These are phyloP conservation scores for Zygogramma bicolorata DNA, from an alignment of 2,888 invertebrate species.

Conservation along the genomic window DNA sequence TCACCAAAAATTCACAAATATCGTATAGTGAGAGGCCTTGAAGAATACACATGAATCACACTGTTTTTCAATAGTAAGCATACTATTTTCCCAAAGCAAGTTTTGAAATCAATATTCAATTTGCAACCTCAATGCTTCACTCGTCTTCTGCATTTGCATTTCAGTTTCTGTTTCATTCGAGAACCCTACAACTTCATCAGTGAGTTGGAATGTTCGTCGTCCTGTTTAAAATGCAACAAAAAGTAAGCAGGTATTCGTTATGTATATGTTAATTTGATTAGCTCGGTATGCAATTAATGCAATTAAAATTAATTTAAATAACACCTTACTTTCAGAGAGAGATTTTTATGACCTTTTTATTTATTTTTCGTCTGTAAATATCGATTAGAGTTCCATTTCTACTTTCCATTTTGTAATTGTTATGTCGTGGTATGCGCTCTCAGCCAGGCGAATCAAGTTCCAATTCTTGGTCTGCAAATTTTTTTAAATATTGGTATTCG, in stretches of 20 bases:
- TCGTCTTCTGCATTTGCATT: background rate
- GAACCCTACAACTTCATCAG: constrained; percentile 19
- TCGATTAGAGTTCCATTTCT: background rate
- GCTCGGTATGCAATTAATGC: constrained; percentile 50
- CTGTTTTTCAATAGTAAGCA: too few species aligned
- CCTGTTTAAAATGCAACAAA: constrained; percentile 15
- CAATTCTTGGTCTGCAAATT: too few species aligned
- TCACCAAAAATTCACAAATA: too few species aligned
- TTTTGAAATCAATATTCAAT: background rate
- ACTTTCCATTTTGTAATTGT: background rate
- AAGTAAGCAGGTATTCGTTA: constrained; percentile 5
- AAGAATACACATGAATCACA: too few species aligned
- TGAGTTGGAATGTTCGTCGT: constrained; percentile 3
- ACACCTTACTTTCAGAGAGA: constrained; percentile 17
- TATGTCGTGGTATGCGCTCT: background rate
- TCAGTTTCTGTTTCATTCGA: background rate
- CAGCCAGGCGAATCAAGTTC: background rate
- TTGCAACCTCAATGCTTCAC: background rate
- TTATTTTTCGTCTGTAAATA: background rate
- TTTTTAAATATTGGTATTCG: too few species aligned
- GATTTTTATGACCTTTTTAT: constrained; percentile 4
- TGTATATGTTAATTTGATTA: constrained; percentile 51
- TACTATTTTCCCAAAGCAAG: background rate
- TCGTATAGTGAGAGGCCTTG: too few species aligned
- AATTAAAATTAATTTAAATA: constrained; percentile 27